Conservation (phyloP, 2,113 vertebrate genomes). For the Gopherus evgoodei region DNA sequence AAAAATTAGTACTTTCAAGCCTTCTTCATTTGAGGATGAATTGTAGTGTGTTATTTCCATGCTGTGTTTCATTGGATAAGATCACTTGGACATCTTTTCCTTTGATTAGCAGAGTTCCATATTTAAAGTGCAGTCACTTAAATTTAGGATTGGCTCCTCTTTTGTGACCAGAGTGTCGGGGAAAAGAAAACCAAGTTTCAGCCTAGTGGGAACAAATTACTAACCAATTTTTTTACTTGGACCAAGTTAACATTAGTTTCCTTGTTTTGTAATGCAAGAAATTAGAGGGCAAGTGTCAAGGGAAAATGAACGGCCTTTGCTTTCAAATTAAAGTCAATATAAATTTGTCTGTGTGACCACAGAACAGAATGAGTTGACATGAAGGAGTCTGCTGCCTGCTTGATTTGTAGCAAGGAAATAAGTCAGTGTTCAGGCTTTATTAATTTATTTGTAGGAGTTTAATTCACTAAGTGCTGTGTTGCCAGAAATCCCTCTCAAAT, state of each 20-base stretch:
- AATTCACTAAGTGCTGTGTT: background rate
- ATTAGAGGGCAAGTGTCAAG: background rate
- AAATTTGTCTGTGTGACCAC: fast-evolving
- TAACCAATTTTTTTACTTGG: background rate
- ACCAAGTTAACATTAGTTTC: background rate
- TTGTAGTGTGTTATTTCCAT: fast-evolving
- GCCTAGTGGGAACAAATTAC: background rate
- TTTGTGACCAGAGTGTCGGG: background rate
- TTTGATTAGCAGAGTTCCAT: background rate
- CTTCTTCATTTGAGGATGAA: background rate
- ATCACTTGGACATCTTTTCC: background rate
- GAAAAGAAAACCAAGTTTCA: background rate
- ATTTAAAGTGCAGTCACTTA: background rate
- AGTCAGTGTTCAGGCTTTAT: background rate
- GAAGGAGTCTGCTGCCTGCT: background rate
- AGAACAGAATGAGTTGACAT: background rate
- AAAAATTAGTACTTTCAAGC: background rate
- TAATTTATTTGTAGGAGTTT: no score
- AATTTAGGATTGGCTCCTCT: background rate
- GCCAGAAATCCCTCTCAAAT: background rate
- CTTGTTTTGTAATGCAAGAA: background rate
- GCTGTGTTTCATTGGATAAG: background rate
- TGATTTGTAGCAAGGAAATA: background rate
- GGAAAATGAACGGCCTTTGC: background rate
- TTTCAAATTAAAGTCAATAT: background rate